phyloP scores from a whole-genome alignment of 2,113 vertebrate species.

The Noturus placidus region DNA sequence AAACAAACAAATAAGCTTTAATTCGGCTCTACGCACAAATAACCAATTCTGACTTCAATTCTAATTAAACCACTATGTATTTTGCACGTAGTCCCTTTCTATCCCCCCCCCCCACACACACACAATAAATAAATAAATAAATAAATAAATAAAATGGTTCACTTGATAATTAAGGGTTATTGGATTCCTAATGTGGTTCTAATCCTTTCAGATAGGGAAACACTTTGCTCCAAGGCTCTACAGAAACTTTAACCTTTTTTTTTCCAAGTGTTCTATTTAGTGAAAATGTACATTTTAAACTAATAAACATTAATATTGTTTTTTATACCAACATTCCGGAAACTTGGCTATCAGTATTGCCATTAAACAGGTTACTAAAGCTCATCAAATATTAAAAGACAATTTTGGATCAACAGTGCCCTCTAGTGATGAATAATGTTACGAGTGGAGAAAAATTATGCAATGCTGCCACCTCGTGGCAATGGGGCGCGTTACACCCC shows the following conservation, averaged over 20 bases:
- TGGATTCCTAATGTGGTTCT: not conserved
- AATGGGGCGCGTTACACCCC: not conserved
- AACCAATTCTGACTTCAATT: not conserved
- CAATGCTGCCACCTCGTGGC: slow-evolving; percentile 48
- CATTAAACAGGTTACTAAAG: not conserved
- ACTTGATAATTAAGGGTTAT: not conserved
- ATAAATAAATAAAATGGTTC: not conserved
- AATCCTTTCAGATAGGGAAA: not conserved
- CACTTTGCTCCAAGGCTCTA: not conserved
- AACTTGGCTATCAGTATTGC: not conserved
- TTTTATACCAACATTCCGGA: not conserved
- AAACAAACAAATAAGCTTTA: not conserved
- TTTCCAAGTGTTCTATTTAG: not conserved
- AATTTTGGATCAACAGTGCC: slow-evolving; percentile 14
- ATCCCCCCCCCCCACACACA: not conserved
- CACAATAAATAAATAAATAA: not conserved
- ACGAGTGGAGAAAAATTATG: not conserved
- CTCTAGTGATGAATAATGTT: not conserved
- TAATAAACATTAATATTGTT: not conserved
- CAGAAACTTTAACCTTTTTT: not conserved
- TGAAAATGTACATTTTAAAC: not conserved
- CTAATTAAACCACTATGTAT: not conserved
- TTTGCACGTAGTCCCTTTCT: not conserved
- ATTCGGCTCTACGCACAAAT: not conserved
- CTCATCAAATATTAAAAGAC: not conserved